A percentile compares a stretch with the other conserved stretches of the same genome.
Evolutionary conservation across 2,113 vertebrate genomes (phyloP).

Genomic region (Uropsilus gracilis): DNA sequence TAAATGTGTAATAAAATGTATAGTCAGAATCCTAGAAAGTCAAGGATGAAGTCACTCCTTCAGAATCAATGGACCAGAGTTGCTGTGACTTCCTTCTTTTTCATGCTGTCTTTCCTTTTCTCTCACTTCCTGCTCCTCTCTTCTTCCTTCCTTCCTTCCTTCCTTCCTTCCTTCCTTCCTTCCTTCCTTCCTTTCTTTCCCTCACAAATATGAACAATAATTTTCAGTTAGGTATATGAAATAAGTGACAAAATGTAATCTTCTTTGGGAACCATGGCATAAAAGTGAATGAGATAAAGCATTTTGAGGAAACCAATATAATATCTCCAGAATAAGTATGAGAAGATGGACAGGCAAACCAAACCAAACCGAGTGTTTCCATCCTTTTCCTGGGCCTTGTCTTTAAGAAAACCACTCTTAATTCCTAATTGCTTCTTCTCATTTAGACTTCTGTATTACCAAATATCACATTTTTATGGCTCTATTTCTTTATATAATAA

Average conservation of each 20-base stretch:
- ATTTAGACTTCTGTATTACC: background rate
- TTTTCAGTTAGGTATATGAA: background rate
- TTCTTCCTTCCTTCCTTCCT: background rate
- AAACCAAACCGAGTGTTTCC: background rate
- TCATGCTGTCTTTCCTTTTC: background rate
- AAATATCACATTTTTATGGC: background rate
- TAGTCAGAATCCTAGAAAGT: background rate
- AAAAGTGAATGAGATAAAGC: background rate
- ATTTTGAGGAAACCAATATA: background rate
- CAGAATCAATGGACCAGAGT: no score
- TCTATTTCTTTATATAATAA: background rate
- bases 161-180: no score
- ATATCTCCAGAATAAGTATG: background rate
- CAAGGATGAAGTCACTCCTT: background rate
- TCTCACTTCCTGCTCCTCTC: background rate
- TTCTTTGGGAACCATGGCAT: background rate
- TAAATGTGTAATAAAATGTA: background rate
- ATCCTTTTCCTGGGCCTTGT: fast-evolving
- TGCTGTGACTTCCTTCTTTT: background rate
- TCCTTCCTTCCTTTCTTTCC: no score
- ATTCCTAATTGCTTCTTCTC: background rate
- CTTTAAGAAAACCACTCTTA: background rate
- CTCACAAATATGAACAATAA: background rate
- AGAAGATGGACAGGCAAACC: background rate
- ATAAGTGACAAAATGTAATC: background rate